Base-by-base conservation (phyloP, 1,140 invertebrate genomes). In the Trichoplusia ni region DNA sequence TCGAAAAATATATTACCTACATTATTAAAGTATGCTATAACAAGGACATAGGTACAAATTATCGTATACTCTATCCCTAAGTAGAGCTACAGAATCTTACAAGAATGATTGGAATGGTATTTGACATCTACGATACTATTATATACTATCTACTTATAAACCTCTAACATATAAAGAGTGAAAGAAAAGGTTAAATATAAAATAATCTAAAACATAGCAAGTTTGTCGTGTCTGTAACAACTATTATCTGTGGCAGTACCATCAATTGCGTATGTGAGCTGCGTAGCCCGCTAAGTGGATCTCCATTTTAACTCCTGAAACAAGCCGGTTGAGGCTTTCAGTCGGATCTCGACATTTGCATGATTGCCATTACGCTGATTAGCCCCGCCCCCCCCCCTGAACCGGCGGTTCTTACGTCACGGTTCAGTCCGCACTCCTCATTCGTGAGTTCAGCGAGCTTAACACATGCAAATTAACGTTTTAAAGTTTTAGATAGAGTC, bases 271-370 rank as follows among this genome's bases (percentile, higher is more conserved):
- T 89, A 88, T 88, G 86, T 88, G 84, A 80, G 84, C 64, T 81
- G 85, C 84, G 86, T 89, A 82, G 69, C 77, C 72, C 73, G 79
- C 82, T 88, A 88, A 88, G 83, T 90, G 85, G 84, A 88, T 89
- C 85, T 88, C 81, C 85, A 90, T 90, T 90, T 90, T 90, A 90
- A 90, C 87, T 90, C 84, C 85, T 90, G 85, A 88, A 90, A 88
- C 85, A 88, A 88, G 84, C 87, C 82, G 77, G 81, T 86, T 82
- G 84, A 86, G 83, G 87, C 87, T 90, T 89, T 90, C 87, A 90
- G 84, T 82, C 72, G 87, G 81, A 87, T 86, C 84, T 88, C 86
- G 81, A 68, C 83, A 90, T 90, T 90, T 90, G 87, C 87, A 90
- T 90, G 87, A 90, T 90, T 90, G 85, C 78, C 71, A 90, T 90